Percentiles rank a stretch among this genome's conserved stretches.
Evolutionary conservation across 1,140 invertebrate genomes (phyloP).

Genomic region (Cecropterus lyciades): DNA sequence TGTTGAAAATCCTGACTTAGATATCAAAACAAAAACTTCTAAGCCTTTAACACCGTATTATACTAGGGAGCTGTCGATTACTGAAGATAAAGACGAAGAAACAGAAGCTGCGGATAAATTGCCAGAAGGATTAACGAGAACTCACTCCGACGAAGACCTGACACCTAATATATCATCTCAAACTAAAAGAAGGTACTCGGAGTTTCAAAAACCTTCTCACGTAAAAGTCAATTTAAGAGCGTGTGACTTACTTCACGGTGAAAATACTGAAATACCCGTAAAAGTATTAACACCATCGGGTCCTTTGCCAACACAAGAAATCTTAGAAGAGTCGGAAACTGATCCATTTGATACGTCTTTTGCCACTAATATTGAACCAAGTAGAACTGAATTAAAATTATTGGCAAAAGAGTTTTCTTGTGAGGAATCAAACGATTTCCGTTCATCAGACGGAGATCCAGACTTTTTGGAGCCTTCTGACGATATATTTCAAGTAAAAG

Average conservation of each 20-base stretch:
- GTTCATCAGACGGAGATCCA: constrained; percentile 49
- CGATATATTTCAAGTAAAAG: constrained; percentile 87
- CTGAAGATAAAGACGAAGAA: constrained; percentile 80
- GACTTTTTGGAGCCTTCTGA: constrained; percentile 85
- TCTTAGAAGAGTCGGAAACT: constrained; percentile 73
- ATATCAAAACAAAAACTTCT: constrained; percentile 75
- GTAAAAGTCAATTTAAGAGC: constrained; percentile 53
- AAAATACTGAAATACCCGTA: constrained; percentile 85
- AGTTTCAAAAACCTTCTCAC: constrained; percentile 61
- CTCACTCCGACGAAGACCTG: constrained; percentile 86
- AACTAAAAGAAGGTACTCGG: constrained; percentile 75
- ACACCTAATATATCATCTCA: constrained; percentile 68
- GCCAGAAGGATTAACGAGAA: constrained; percentile 78
- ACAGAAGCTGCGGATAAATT: constrained; percentile 84
- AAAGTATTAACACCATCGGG: constrained; percentile 85
- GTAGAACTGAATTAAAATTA: constrained; percentile 90
- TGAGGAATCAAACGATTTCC: constrained; percentile 63
- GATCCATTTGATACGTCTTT: constrained; percentile 95
- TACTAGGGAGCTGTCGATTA: constrained; percentile 85
- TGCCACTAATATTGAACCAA: constrained; percentile 87
- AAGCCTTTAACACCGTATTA: constrained; percentile 93
- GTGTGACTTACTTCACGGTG: constrained; percentile 86
- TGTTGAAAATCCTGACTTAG: constrained; percentile 53
- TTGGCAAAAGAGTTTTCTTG: constrained; percentile 88
- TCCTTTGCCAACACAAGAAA: constrained; percentile 64